Conservation (phyloP, 64 coral and sea anemone species). For the Montipora efflorescens region DNA sequence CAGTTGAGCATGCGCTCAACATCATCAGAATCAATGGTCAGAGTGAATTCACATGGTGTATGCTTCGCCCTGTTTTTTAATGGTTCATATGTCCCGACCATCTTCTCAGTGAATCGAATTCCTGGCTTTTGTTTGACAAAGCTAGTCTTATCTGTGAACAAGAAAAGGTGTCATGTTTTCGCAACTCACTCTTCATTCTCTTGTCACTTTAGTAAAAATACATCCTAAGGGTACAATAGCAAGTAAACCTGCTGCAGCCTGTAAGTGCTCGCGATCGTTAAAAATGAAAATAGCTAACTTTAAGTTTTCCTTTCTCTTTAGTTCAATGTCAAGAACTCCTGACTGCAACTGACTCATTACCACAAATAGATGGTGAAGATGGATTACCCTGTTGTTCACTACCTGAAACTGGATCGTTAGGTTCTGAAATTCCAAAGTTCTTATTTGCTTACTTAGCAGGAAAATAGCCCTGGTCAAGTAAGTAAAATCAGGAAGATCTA, state of each 20-base stretch:
- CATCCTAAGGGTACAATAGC: neutral
- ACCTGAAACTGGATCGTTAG: neutral
- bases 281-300: neutral
- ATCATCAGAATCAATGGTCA: conserved; percentile 45
- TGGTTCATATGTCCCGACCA: conserved; percentile 34
- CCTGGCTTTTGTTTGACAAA: conserved; percentile 54
- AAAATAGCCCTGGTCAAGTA: neutral
- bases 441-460: neutral
- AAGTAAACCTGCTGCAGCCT: neutral
- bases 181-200: neutral
- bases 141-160: conserved; percentile 1
- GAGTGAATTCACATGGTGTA: conserved; percentile 41
- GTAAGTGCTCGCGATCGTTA: too few relatives aligned
- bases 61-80: neutral
- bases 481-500: neutral
- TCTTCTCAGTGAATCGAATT: conserved; percentile 64
- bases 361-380: neutral
- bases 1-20: conserved; percentile 52
- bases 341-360: neutral
- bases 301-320: too few relatives aligned
- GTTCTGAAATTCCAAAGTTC: neutral
- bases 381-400: neutral
- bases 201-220: neutral
- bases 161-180: neutral
- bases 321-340: neutral